These are phyloP conservation scores for Enteromius argenteus DNA, from an alignment of 2,797 vertebrate genomes.

Conservation along the genomic window DNA sequence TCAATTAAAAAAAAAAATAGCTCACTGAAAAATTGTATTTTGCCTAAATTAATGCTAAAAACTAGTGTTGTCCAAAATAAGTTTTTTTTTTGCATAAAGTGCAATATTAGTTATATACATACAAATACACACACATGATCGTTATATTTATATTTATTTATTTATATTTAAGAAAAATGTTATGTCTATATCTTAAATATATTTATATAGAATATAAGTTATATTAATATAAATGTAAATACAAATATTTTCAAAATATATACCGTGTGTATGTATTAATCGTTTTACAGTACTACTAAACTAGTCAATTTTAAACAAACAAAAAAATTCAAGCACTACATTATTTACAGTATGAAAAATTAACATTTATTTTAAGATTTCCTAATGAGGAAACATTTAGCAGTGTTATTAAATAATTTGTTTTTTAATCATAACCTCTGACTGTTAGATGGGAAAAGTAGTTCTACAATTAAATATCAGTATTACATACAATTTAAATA, in stretches of 20 bases:
- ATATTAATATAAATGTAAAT: no score
- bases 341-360: not conserved
- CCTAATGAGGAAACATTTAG: not conserved
- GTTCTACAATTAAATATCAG: not conserved
- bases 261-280: no score
- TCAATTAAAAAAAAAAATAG: not conserved
- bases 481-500: not conserved
- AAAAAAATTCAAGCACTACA: not conserved
- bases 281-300: no score
- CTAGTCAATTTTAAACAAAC: not conserved
- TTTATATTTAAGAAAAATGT: no score
- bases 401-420: not conserved
- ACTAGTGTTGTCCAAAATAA: not conserved
- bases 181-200: no score
- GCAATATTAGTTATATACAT: no score
- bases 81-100: no score
- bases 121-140: no score
- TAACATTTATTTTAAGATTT: not conserved
- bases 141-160: no score
- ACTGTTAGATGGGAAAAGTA: not conserved
- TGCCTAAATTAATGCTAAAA: not conserved
- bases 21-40: not conserved
- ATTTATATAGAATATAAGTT: no score
- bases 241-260: no score
- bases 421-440: not conserved